Conservation (phyloP, 2,797 vertebrate species). For the Sebastes oblongus region DNA sequence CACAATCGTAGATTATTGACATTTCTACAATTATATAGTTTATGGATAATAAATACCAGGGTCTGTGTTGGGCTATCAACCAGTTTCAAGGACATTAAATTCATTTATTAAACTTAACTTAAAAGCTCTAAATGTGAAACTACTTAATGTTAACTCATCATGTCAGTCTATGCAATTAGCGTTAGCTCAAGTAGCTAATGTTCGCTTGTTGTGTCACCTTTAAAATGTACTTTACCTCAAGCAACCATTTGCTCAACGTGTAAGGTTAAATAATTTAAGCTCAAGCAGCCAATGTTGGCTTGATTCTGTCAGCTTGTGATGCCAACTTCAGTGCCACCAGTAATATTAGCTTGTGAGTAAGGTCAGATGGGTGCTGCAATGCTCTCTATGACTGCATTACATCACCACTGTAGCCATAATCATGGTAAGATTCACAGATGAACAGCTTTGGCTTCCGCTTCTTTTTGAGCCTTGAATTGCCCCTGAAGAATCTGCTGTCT, state of each 20-base stretch:
- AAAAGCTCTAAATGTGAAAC: not conserved
- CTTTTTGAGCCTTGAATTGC: not conserved
- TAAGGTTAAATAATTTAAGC: not conserved
- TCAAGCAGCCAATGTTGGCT: not conserved
- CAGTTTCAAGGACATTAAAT: not conserved
- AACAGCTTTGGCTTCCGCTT: not conserved
- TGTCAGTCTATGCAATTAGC: not conserved
- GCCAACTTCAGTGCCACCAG: not conserved
- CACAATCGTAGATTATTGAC: not conserved
- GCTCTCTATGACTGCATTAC: no score
- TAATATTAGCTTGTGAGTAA: not conserved
- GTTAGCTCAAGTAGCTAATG: not conserved
- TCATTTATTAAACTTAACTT: not conserved
- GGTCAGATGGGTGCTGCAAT: not conserved
- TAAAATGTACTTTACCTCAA: not conserved
- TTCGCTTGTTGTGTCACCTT: no score
- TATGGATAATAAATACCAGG: not conserved
- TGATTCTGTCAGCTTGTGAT: not conserved
- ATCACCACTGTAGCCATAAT: not conserved
- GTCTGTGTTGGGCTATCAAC: not conserved
- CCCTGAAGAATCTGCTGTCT: not conserved
- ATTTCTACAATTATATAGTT: not conserved
- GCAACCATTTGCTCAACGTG: not conserved
- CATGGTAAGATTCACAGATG: no score
- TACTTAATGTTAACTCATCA: not conserved